Conservation (phyloP, 2,113 vertebrate genomes). For the Vulpes lagopus region DNA sequence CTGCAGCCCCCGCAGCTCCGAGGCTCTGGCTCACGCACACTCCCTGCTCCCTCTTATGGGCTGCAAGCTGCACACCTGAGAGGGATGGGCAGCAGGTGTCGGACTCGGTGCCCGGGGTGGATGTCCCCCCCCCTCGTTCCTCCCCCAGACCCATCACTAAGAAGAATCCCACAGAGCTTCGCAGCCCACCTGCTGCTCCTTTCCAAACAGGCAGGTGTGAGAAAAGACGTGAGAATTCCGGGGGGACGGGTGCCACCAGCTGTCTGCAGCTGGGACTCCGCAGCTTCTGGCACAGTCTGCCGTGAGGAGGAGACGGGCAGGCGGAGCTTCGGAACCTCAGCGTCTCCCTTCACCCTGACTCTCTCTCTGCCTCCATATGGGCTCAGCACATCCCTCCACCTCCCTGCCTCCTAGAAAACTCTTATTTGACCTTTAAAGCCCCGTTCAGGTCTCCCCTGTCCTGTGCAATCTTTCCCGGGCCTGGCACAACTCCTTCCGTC, state of each 20-base stretch:
- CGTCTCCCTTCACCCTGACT: neutral
- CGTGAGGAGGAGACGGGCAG: neutral
- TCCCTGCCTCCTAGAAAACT: constrained; percentile 18
- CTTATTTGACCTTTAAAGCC: constrained; percentile 56
- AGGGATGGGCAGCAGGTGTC: neutral
- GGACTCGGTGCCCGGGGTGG: neutral
- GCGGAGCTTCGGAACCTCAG: neutral
- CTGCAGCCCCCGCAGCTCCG: rapidly evolving
- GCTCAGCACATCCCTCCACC: neutral
- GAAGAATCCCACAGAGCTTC: constrained; percentile 25
- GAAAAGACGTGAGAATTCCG: constrained; percentile 11
- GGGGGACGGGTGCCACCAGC: neutral
- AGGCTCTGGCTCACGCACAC: neutral
- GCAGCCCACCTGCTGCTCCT: neutral
- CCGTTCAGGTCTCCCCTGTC: neutral
- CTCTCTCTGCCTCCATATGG: neutral
- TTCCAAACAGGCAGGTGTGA: constrained; percentile 57
- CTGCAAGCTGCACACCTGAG: neutral
- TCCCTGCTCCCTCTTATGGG: neutral
- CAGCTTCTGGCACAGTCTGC: neutral
- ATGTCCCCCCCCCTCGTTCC: neutral
- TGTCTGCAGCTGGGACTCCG: neutral
- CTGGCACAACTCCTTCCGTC: neutral
- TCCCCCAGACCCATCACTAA: neutral
- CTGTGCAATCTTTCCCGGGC: neutral